These are phyloP conservation scores for Drosophila algonquin DNA, from an alignment of 2,888 invertebrate genomes.

Conservation along the genomic window DNA sequence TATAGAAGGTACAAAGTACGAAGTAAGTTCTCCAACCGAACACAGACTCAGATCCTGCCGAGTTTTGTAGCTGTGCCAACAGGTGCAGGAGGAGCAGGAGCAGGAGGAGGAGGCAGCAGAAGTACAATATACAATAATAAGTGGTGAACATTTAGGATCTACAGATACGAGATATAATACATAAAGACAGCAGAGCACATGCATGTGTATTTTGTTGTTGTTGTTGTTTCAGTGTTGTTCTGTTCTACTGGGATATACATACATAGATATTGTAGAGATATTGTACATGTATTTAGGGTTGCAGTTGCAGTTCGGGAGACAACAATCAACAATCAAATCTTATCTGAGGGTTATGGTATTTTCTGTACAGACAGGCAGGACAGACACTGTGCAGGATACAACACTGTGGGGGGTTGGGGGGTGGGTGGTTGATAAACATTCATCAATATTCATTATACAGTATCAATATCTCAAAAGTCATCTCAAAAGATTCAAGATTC, in stretches of 20 bases:
- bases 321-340: conserved; percentile 67
- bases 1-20: conserved; percentile 11
- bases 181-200: conserved; percentile 58
- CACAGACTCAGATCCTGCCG: conserved; percentile 28
- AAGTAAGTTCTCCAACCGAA: conserved; percentile 7
- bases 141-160: conserved; percentile 5
- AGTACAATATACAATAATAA: conserved; percentile 1
- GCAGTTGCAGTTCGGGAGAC: conserved; percentile 40
- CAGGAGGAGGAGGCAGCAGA: not conserved
- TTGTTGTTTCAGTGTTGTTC: conserved; percentile 42
- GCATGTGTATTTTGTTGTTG: conserved; percentile 37
- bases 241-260: conserved; percentile 22
- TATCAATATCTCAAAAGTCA: conserved; percentile 48
- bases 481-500: conserved; percentile 39
- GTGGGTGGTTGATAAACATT: conserved; percentile 44
- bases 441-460: conserved; percentile 35
- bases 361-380: conserved; percentile 55
- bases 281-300: conserved; percentile 19
- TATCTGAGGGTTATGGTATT: conserved; percentile 38
- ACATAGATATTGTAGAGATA: conserved; percentile 4
- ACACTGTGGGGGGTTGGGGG: conserved; percentile 25
- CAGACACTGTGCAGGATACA: not conserved
- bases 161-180: conserved; percentile 19
- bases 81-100: conserved; percentile 3
- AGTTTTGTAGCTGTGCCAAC: conserved; percentile 40